These are phyloP conservation scores for Vicugna pacos DNA, from an alignment of 2,113 vertebrate genomes.

Conservation along the genomic window DNA sequence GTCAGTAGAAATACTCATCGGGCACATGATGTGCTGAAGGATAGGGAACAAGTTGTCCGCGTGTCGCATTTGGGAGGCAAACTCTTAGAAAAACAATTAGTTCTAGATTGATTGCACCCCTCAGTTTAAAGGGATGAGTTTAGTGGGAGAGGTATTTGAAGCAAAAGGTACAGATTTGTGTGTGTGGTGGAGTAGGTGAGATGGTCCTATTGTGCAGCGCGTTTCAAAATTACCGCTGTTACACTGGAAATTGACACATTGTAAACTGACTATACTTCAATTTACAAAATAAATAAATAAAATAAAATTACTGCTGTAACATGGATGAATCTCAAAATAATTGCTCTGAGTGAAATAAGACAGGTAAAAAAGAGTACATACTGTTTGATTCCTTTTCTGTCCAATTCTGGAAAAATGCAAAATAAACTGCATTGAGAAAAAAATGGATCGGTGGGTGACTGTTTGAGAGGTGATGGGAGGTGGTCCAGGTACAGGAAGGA, in stretches of 20 bases:
- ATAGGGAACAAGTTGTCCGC: background rate
- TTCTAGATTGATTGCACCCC: slow-evolving; percentile 6
- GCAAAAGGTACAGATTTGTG: background rate
- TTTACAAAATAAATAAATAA: no score
- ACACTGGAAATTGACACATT: background rate
- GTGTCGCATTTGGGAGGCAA: background rate
- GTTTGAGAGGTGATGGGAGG: background rate
- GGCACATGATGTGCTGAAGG: background rate
- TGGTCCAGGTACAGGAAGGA: background rate
- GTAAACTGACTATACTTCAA: no score
- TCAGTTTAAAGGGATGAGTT: background rate
- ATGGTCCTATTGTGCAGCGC: background rate
- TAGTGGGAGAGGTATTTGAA: background rate
- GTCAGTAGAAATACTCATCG: background rate
- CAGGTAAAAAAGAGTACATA: background rate
- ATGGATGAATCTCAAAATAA: background rate
- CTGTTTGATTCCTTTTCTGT: background rate
- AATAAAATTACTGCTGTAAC: background rate
- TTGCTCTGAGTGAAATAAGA: background rate
- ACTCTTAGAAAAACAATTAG: slow-evolving; percentile 2
- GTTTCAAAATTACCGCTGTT: background rate
- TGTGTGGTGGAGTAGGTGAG: background rate
- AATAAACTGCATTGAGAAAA: background rate
- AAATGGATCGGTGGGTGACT: background rate
- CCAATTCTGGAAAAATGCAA: background rate